Evolutionary conservation across 2,888 invertebrate genomes (phyloP).

Genomic region (Cantharis nigra): DNA sequence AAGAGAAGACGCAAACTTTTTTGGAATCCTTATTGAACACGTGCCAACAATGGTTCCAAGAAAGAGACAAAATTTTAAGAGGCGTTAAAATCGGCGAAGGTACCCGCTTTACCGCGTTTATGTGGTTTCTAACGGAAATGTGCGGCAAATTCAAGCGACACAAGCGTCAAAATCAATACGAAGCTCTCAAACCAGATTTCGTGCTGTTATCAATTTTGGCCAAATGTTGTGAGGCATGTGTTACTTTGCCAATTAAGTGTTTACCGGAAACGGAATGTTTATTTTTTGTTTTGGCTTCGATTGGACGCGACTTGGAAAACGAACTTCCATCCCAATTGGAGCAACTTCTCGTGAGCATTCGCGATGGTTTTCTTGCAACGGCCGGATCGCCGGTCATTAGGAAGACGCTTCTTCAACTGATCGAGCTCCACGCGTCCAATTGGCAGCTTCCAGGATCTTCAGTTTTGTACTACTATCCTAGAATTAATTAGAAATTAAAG

Average conservation of each 20-base stretch:
- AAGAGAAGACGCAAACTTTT: slow-evolving; percentile 86
- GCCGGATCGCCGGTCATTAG: slow-evolving; percentile 76
- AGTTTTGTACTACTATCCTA: slow-evolving; percentile 85
- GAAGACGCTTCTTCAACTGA: slow-evolving; percentile 84
- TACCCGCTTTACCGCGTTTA: slow-evolving; percentile 78
- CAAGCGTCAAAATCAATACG: slow-evolving; percentile 60
- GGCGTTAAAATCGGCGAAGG: slow-evolving; percentile 64
- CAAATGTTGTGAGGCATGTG: slow-evolving; percentile 88
- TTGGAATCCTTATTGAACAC: slow-evolving; percentile 87
- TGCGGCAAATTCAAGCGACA: slow-evolving; percentile 82
- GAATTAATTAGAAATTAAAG: slow-evolving; percentile 48
- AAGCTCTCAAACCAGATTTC: slow-evolving; percentile 69
- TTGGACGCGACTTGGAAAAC: slow-evolving; percentile 83
- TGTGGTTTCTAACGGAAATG: slow-evolving; percentile 89
- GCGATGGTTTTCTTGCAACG: slow-evolving; percentile 82
- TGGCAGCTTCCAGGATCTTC: slow-evolving; percentile 91
- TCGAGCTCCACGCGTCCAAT: slow-evolving; percentile 87
- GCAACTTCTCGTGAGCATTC: slow-evolving; percentile 75
- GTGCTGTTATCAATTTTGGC: slow-evolving; percentile 82
- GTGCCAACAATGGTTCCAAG: slow-evolving; percentile 84
- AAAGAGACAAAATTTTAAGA: slow-evolving; percentile 70
- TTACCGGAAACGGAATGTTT: slow-evolving; percentile 85
- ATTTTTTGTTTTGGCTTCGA: slow-evolving; percentile 86
- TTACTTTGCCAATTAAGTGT: slow-evolving; percentile 80
- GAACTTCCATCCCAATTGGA: slow-evolving; percentile 82